These are phyloP conservation scores for Brachyptera risi DNA, from an alignment of 2,888 invertebrate genomes.

Conservation along the genomic window DNA sequence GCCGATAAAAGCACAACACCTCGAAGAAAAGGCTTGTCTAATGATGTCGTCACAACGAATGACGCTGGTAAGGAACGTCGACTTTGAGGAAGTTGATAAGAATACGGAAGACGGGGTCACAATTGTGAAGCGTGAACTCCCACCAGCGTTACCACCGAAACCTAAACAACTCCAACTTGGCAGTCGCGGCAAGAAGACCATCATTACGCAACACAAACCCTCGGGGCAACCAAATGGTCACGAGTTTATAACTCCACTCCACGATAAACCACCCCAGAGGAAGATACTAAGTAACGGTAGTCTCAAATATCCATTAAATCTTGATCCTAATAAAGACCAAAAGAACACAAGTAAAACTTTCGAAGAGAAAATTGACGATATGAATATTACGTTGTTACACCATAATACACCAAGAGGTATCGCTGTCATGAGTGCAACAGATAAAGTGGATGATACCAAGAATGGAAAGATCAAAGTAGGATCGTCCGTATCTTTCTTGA, in stretches of 20 bases:
- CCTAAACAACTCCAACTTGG: constrained; percentile 44
- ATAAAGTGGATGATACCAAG: constrained; percentile 1
- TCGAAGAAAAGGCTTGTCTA: constrained; percentile 43
- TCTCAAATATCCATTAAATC: constrained; percentile 26
- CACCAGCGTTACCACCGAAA: constrained; percentile 74
- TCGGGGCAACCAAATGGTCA: neutral
- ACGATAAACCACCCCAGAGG: constrained; percentile 27
- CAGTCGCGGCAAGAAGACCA: constrained; percentile 6
- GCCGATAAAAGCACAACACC: constrained; percentile 31
- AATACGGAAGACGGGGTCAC: constrained; percentile 61
- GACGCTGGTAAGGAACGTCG: constrained; percentile 49
- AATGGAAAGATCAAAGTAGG: constrained; percentile 31
- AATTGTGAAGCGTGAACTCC: constrained; percentile 50
- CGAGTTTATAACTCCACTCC: neutral
- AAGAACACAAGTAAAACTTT: constrained; percentile 12
- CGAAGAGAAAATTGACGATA: constrained; percentile 27
- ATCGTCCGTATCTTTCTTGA: constrained; percentile 33
- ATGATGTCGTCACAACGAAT: constrained; percentile 43
- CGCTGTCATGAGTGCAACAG: neutral
- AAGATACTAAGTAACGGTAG: constrained; percentile 32
- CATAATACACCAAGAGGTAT: constrained; percentile 17
- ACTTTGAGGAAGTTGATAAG: constrained; percentile 48
- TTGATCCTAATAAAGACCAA: constrained; percentile 7
- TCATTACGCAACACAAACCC: neutral
- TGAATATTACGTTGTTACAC: constrained; percentile 17